Conservation (phyloP, 2,797 vertebrate species). For the Catamblyrhynchus diadema region DNA sequence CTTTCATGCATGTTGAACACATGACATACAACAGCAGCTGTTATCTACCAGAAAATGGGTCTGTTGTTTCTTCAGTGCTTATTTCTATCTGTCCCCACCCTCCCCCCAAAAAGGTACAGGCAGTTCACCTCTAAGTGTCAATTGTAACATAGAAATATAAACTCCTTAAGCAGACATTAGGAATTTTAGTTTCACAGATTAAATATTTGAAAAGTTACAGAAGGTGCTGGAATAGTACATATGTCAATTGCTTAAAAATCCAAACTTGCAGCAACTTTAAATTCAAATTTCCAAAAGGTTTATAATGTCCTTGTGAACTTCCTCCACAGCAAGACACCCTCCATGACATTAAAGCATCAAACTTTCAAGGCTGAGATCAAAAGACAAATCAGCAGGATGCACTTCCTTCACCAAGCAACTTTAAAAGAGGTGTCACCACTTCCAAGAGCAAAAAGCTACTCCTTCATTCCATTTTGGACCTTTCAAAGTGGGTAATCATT, state of each 20-base stretch:
- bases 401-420: conserved; percentile 51
- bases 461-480: conserved; percentile 94
- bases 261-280: conserved; percentile 70
- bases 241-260: conserved; percentile 73
- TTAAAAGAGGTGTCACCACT: conserved; percentile 34
- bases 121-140: conserved; percentile 66
- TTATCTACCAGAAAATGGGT: conserved; percentile 46
- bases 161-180: conserved; percentile 71
- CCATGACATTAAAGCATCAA: conserved; percentile 48
- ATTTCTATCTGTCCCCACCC: conserved; percentile 42
- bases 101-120: conserved; percentile 52
- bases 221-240: conserved; percentile 73
- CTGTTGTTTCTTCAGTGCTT: conserved; percentile 43
- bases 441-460: conserved; percentile 41
- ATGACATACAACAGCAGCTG: background rate
- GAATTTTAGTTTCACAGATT: conserved; percentile 75
- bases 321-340: conserved; percentile 62
- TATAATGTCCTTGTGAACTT: conserved; percentile 61
- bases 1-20: background rate
- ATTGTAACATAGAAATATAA: conserved; percentile 51
- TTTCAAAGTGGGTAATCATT: conserved; percentile 94
- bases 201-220: conserved; percentile 76
- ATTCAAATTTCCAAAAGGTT: conserved; percentile 63
- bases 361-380: conserved; percentile 65
- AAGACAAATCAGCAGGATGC: conserved; percentile 64